These are phyloP conservation scores for Eugnorisma glareosa DNA, from an alignment of 2,888 invertebrate genomes.

Conservation along the genomic window DNA sequence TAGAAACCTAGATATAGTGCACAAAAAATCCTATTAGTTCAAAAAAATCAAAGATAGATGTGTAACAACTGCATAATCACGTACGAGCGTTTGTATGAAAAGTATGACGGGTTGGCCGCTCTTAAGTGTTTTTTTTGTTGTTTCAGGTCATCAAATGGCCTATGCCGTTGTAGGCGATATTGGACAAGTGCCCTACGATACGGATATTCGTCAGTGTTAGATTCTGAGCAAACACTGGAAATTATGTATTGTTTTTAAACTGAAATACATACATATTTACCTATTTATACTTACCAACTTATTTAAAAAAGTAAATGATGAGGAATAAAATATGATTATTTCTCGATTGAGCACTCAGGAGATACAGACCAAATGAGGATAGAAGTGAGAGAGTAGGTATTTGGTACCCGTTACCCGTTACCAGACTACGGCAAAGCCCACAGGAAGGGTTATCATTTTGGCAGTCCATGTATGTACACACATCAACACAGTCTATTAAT, in stretches of 20 bases:
- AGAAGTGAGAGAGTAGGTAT: neutral
- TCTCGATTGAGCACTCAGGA: neutral
- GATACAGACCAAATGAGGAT: neutral
- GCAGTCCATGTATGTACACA: too few species aligned
- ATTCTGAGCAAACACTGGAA: neutral
- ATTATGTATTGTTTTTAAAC: slow-evolving; percentile 1
- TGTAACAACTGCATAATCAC: too few species aligned
- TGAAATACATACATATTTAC: neutral
- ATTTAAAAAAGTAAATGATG: neutral
- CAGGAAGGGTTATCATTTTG: too few species aligned
- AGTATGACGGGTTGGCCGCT: too few species aligned
- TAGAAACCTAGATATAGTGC: too few species aligned
- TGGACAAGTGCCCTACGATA: neutral
- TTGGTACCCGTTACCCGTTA: too few species aligned
- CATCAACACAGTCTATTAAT: too few species aligned
- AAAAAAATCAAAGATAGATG: too few species aligned
- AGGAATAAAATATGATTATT: neutral
- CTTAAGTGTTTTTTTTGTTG: neutral
- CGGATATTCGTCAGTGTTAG: neutral
- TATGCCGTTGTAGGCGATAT: slow-evolving; percentile 8
- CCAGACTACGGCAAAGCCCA: too few species aligned
- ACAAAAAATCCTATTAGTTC: too few species aligned
- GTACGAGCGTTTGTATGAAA: too few species aligned
- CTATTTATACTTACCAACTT: neutral
- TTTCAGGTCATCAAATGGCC: neutral